Evolutionary conservation across 2,113 vertebrate genomes (phyloP).

Genomic region (Datnioides undecimradiatus): DNA sequence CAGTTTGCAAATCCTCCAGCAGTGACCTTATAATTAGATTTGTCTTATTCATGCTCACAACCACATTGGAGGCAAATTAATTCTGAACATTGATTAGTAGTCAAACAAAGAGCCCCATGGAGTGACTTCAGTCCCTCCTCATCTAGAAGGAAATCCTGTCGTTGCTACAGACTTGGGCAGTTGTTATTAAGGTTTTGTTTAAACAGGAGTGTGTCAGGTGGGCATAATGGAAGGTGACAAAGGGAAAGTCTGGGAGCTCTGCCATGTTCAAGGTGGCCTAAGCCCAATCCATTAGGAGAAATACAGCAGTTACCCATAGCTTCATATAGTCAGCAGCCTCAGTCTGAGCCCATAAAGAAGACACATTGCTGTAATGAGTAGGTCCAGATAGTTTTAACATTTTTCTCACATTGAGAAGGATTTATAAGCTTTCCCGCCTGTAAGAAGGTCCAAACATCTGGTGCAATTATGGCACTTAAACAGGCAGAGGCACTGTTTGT

Average conservation of each 20-base stretch:
- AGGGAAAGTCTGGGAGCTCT: slow-evolving; percentile 47
- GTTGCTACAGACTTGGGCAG: slow-evolving; percentile 8
- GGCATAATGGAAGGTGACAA: slow-evolving; percentile 37
- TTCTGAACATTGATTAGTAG: slow-evolving; percentile 49
- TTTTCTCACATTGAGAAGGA: slow-evolving; percentile 14
- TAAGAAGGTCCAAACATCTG: slow-evolving; percentile 32
- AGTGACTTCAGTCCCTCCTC: slow-evolving; percentile 23
- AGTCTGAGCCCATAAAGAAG: slow-evolving; percentile 22
- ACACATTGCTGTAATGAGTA: slow-evolving; percentile 1
- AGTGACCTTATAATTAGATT: slow-evolving; percentile 57
- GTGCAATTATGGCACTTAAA: slow-evolving; percentile 41
- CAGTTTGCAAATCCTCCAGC: slow-evolving; percentile 51
- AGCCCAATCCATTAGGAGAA: slow-evolving; percentile 40
- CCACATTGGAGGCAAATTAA: slow-evolving; percentile 40
- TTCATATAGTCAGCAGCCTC: slow-evolving; percentile 34
- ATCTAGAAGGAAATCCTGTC: slow-evolving; percentile 11
- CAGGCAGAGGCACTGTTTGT: slow-evolving; percentile 43
- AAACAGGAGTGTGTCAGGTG: slow-evolving; percentile 41
- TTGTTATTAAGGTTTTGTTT: slow-evolving; percentile 43
- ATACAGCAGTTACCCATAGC: slow-evolving; percentile 15
- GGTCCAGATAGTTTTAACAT: not conserved
- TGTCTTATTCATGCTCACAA: slow-evolving; percentile 50
- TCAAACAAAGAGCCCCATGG: slow-evolving; percentile 33
- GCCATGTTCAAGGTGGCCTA: slow-evolving; percentile 56
- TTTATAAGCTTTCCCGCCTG: slow-evolving; percentile 2